Evolutionary conservation across 2,888 invertebrate genomes (phyloP).

Genomic region (Parnassius orleans): DNA sequence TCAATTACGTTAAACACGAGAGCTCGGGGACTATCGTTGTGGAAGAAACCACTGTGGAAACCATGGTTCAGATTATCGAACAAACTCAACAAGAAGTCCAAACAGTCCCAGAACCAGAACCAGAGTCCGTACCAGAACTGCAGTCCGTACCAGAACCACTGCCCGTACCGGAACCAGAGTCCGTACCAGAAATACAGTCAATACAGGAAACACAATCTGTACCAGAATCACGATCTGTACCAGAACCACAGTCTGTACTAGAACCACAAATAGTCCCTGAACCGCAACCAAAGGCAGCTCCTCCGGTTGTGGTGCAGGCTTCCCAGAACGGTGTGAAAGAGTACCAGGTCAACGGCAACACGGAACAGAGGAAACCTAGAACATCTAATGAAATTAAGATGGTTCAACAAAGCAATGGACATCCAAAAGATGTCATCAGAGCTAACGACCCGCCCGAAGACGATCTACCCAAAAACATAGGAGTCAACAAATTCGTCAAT

Average conservation of each 20-base stretch:
- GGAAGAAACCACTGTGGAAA: conserved; percentile 33
- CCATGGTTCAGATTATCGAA: conserved; percentile 16
- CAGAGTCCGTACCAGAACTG: conserved; percentile 40
- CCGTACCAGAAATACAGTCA: conserved; percentile 37
- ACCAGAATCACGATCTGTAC: conserved; percentile 41
- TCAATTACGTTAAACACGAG: conserved; percentile 26
- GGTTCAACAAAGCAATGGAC: conserved; percentile 56
- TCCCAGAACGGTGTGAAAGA: conserved; percentile 35
- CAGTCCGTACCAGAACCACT: conserved; percentile 41
- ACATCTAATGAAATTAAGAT: conserved; percentile 73
- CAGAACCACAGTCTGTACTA: conserved; percentile 40
- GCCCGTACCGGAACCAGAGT: conserved; percentile 36
- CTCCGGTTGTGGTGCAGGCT: conserved; percentile 27
- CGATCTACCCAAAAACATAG: conserved; percentile 73
- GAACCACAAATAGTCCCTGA: conserved; percentile 38
- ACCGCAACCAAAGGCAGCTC: conserved; percentile 29
- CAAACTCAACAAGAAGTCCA: conserved; percentile 10
- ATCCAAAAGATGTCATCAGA: conserved; percentile 67
- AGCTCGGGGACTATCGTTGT: conserved; percentile 30
- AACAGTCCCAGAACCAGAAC: conserved; percentile 40
- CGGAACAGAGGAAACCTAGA: conserved; percentile 42
- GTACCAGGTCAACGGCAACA: conserved; percentile 43
- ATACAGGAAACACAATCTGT: conserved; percentile 41
- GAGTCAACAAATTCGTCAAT: conserved; percentile 74
- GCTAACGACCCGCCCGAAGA: conserved; percentile 75